phyloP scores from a whole-genome alignment of 2,797 vertebrate genomes.

The Thaleichthys pacificus region DNA sequence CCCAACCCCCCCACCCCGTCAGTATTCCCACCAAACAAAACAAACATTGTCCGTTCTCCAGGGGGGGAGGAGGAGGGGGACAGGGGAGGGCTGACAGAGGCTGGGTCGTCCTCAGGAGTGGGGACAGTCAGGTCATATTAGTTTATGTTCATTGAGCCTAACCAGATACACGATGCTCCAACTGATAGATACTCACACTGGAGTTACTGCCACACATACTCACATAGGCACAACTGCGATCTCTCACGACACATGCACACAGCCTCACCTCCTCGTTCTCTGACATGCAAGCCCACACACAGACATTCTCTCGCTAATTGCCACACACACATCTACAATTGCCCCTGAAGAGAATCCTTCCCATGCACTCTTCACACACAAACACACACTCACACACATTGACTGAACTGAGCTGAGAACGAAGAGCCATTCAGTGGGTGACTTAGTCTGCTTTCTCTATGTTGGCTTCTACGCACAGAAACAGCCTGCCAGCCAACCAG shows the following conservation, averaged over 20 bases:
- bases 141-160: constrained; percentile 60
- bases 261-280: constrained; percentile 18
- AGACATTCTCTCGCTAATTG: constrained; percentile 19
- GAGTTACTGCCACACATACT: background rate
- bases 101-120: constrained; percentile 34
- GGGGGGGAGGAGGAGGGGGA: background rate
- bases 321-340: background rate
- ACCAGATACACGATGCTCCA: constrained; percentile 24
- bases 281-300: constrained; percentile 8
- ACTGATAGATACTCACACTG: background rate
- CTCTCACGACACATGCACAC: background rate
- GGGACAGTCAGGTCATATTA: constrained; percentile 70
- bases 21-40: constrained; percentile 70
- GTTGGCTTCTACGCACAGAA: background rate
- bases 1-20: constrained; percentile 41
- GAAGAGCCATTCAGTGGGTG: constrained; percentile 3
- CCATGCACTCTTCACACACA: background rate
- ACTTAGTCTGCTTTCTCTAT: background rate
- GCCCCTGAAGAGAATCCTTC: background rate
- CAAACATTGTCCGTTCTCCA: constrained; percentile 56
- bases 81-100: background rate
- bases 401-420: background rate
- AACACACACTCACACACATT: background rate
- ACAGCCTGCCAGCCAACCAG: too few species aligned
- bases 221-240: background rate